Base-by-base conservation (phyloP, 2,888 invertebrate genomes). In the Heliconius ethilla region DNA sequence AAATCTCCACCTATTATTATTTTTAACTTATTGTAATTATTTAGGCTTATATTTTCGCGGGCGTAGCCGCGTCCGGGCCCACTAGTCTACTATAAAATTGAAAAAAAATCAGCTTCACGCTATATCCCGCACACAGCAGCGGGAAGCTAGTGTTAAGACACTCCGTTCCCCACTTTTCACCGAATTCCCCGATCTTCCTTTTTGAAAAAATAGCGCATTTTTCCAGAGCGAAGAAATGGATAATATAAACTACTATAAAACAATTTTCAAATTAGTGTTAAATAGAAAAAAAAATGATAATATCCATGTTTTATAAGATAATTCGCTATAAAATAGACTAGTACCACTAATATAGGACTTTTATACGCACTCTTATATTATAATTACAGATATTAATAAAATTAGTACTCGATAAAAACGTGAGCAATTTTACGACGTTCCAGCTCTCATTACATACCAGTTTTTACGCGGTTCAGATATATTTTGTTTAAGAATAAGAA, bases 311-410 rank as follows among this genome's bases (percentile, higher is more conserved):
- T n/a, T 67, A 22, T 13, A n/a, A 67, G 37, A 11, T 67, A 67
- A 67, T n/a, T 37, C 15, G 67, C 67, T 67, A 37, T 67, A 37
- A 67, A 29, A 65, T 29, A 29, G 65, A 37, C 33, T 9, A 66
- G 29, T n/a, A 2, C 22, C 6, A 11, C 37, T 67, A 37, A 37
- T 67, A 37, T 27, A 55, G 76, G 25, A 25, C 37, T 40, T 45
- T 62, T 75, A 33, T 18, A 25, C 63, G 63, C 59, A 45, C 25
- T 18, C 73, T 76, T 29, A 78, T 51, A 63, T 25, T 40, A 29
- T 45, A 66, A 75, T 72, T 67, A 74, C 59, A 37, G 9, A 67
- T 73, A 55, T 77, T 73, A 77, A 25, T 67, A 66, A 74, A 69
- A 77, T 63, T 73, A 73, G 40, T 62, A 59, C 25, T 55, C 40